phyloP scores from a whole-genome alignment of 2,888 invertebrate species.

The Apoda limacodes region DNA sequence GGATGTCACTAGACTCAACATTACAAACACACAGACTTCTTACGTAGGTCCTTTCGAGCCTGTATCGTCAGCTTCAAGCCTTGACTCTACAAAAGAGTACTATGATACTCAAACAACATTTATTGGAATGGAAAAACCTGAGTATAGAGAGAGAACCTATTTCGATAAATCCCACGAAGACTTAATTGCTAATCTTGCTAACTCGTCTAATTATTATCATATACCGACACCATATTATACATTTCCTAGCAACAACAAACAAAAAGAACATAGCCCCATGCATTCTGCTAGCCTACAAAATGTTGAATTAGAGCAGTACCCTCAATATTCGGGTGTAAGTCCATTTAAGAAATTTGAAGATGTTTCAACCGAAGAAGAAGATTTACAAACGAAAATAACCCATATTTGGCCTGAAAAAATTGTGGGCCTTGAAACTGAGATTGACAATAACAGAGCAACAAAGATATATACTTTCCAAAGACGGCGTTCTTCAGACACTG shows the following conservation, averaged over 20 bases:
- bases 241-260: slow-evolving; percentile 70
- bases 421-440: slow-evolving; percentile 61
- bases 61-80: slow-evolving; percentile 74
- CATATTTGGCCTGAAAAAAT: slow-evolving; percentile 71
- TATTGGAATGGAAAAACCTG: slow-evolving; percentile 52
- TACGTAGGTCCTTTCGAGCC: slow-evolving; percentile 57
- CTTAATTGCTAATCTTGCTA: slow-evolving; percentile 63
- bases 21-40: slow-evolving; percentile 45
- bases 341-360: slow-evolving; percentile 53
- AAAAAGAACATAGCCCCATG: slow-evolving; percentile 70
- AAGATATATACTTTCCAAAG: slow-evolving; percentile 67
- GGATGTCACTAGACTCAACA: slow-evolving; percentile 39
- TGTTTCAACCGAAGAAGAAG: slow-evolving; percentile 64
- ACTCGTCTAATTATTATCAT: slow-evolving; percentile 62
- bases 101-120: slow-evolving; percentile 66
- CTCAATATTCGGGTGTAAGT: slow-evolving; percentile 43
- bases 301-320: slow-evolving; percentile 75
- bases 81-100: slow-evolving; percentile 74
- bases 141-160: slow-evolving; percentile 62
- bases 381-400: slow-evolving; percentile 55
- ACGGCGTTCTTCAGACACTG: slow-evolving; percentile 78
- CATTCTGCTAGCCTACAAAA: slow-evolving; percentile 78
- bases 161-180: slow-evolving; percentile 72
- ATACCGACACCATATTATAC: slow-evolving; percentile 73
- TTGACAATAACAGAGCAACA: slow-evolving; percentile 50